Evolutionary conservation across 2,888 invertebrate genomes (phyloP), one percentile per base, ranked within the genome.

Genomic region (Eilema depressum): DNA sequence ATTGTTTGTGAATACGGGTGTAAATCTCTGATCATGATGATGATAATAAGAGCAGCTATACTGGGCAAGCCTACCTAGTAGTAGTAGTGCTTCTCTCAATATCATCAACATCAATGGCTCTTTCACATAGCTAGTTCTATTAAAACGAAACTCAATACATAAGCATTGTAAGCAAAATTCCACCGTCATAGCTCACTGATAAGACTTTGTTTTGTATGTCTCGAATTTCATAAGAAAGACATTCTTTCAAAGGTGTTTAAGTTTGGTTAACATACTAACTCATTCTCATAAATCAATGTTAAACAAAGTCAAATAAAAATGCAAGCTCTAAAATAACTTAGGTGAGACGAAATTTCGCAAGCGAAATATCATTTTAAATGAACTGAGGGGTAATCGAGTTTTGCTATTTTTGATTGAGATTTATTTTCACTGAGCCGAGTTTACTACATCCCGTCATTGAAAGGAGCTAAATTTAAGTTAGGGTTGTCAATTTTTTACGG

Each of bases 181-280:
- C 26, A 28, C 26, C 59, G 25, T 26, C 59, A 26, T 28, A 59
- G 28, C 3, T 23, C 0, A 56, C n/a, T 23, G 53, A 56, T 64
- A 56, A 64, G 37, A 26, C 20, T 41, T 41, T 20, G 20, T 41
- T 63, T 25, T 41, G 25, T 3, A n/a, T 23, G 64, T 28, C 0
- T 65, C 64, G 23, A 56, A 65, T 56, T 23, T 64, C 23, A 56
- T 65, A 30, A 65, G 28, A 41, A 64, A n/a, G n/a, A 53, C 23
- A 53, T 53, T 64, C 53, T 30, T 56, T 17, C 53, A 53, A 12
- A 65, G n/a, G n/a, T n/a, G 64, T 56, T 47, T 30, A 56, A 26
- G 4, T 47, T 20, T 41, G 17, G 4, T 41, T 41, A 41, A 41
- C 17, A 41, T 5, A 37, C 8, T 7, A 33, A 7, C 8, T 33